Percentiles rank a stretch among this genome's conserved stretches.
These are phyloP conservation scores for Matsumyia berberina DNA, from an alignment of 2,888 invertebrate species.

Conservation along the genomic window DNA sequence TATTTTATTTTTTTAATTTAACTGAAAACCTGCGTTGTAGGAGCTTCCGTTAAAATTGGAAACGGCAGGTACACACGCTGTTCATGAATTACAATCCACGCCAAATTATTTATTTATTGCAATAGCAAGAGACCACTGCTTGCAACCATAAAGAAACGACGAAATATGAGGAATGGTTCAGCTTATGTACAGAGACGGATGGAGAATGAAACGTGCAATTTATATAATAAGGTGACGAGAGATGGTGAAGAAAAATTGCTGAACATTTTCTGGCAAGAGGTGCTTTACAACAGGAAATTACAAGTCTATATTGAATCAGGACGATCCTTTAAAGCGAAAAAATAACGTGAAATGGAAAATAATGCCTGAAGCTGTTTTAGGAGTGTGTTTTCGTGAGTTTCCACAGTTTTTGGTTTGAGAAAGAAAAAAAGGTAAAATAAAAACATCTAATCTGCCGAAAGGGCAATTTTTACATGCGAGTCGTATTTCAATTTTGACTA, in stretches of 20 bases:
- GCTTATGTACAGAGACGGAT: not conserved
- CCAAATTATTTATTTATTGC: slow-evolving; percentile 1
- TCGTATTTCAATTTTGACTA: too few species aligned
- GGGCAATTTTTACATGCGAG: too few species aligned
- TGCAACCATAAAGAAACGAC: not conserved
- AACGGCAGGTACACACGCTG: not conserved
- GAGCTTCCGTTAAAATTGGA: not conserved
- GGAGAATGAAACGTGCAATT: slow-evolving; percentile 1
- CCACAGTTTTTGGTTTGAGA: too few species aligned
- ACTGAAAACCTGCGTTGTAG: not conserved
- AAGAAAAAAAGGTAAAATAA: too few species aligned
- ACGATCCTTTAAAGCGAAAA: not conserved
- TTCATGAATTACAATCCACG: not conserved
- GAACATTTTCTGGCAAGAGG: not conserved
- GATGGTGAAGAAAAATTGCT: not conserved
- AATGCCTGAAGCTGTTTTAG: not conserved
- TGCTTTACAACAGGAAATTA: not conserved
- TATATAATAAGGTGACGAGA: not conserved
- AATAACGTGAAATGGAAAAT: not conserved
- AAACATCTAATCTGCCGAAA: too few species aligned
- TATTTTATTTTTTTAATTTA: not conserved
- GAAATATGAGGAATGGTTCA: not conserved
- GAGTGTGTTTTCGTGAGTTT: too few species aligned
- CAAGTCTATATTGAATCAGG: not conserved
- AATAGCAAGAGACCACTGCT: not conserved